Conservation (phyloP, 2,113 vertebrate species). For the Bolborhynchus lineola region DNA sequence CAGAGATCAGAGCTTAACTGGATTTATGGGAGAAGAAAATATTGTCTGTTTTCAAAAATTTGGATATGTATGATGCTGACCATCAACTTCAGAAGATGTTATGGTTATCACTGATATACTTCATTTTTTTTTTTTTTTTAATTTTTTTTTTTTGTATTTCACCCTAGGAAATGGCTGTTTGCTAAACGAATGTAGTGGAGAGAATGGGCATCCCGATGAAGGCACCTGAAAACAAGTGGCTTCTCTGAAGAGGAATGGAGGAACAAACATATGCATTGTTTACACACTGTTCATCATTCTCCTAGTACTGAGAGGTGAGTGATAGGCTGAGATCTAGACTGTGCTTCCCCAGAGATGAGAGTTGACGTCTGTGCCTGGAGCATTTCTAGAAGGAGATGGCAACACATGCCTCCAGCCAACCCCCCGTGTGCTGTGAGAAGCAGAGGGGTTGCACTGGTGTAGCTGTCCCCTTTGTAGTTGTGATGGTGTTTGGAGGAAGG, state of each 20-base stretch:
- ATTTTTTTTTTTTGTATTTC: neutral
- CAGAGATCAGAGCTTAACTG: neutral
- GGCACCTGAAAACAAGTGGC: neutral
- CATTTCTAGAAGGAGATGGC: neutral
- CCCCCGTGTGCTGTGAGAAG: neutral
- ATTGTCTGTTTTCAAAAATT: neutral
- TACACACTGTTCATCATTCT: neutral
- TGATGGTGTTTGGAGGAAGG: neutral
- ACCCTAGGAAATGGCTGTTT: neutral
- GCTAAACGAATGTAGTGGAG: neutral
- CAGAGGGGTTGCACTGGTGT: neutral
- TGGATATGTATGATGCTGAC: neutral
- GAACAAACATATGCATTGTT: accelerated
- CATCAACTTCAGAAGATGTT: neutral
- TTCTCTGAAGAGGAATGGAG: neutral
- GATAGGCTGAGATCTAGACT: neutral
- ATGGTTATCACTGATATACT: neutral
- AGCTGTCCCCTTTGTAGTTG: neutral
- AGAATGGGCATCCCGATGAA: neutral
- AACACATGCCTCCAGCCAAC: accelerated
- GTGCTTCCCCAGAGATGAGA: neutral
- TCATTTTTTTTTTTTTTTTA: too few species aligned
- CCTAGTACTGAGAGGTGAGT: accelerated
- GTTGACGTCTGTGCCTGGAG: neutral
- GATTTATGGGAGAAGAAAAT: neutral